phyloP scores from a whole-genome alignment of 37 sponge, comb jelly and placozoan genomes.

The Hormiphora californensis region DNA sequence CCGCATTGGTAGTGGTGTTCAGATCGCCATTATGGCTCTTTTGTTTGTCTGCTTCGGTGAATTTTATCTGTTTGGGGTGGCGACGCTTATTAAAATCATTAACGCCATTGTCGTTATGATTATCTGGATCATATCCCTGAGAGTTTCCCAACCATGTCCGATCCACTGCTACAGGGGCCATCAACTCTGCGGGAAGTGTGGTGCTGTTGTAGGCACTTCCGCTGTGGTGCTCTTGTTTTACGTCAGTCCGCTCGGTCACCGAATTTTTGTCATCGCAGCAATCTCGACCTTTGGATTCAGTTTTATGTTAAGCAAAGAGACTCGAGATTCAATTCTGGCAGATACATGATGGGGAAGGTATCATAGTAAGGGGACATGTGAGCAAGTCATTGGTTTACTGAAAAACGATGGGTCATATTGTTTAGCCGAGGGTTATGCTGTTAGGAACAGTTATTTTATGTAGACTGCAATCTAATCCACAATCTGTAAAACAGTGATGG shows the following conservation, averaged over 20 bases:
- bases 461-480: too few species aligned
- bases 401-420: too few species aligned
- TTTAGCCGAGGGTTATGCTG: too few species aligned
- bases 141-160: slow-evolving; percentile 30
- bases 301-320: too few species aligned
- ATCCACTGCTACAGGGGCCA: slow-evolving; percentile 3
- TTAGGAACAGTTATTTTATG: too few species aligned
- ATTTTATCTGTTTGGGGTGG: neutral
- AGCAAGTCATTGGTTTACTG: too few species aligned
- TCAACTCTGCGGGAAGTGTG: slow-evolving; percentile 33
- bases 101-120: slow-evolving; percentile 2
- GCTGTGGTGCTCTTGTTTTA: slow-evolving; percentile 11
- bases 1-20: neutral
- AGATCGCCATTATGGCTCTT: neutral
- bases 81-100: neutral
- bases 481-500: too few species aligned
- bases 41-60: slow-evolving; percentile 4
- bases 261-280: too few species aligned
- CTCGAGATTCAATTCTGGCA: too few species aligned
- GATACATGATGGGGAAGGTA: too few species aligned
- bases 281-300: too few species aligned
- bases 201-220: slow-evolving; percentile 9
- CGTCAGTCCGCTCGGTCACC: neutral
- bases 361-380: too few species aligned
- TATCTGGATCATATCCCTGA: neutral